Percentiles rank a stretch among this genome's conserved stretches.
These are phyloP conservation scores for Hydrocynus forskahlii DNA, from an alignment of 2,797 vertebrate genomes.

Conservation along the genomic window DNA sequence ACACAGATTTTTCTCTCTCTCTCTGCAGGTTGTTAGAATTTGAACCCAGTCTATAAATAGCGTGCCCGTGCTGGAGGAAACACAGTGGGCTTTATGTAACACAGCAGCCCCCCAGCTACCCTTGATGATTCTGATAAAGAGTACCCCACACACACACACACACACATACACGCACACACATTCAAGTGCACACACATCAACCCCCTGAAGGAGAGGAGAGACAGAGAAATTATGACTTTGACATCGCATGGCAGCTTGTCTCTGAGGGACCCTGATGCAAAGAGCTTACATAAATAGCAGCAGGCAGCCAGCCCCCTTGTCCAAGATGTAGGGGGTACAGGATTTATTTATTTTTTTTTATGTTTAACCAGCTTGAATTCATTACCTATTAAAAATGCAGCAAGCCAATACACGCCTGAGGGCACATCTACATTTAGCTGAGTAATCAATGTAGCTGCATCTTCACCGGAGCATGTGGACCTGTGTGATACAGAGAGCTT, in stretches of 20 bases:
- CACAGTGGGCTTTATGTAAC: constrained; percentile 59
- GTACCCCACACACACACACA: constrained; percentile 11
- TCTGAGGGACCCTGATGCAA: constrained; percentile 36
- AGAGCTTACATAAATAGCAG: constrained; percentile 47
- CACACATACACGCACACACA: constrained; percentile 18
- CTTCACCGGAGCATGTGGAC: constrained; percentile 44
- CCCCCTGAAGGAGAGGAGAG: neutral
- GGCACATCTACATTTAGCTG: constrained; percentile 50
- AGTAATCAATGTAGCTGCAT: constrained; percentile 47
- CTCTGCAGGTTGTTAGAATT: constrained; percentile 60
- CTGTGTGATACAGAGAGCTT: constrained; percentile 8
- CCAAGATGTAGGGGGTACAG: constrained; percentile 2
- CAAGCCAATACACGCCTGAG: constrained; percentile 45
- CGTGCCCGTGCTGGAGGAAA: constrained; percentile 54
- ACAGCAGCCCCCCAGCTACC: constrained; percentile 30
- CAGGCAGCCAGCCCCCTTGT: constrained; percentile 36
- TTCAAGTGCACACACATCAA: constrained; percentile 14
- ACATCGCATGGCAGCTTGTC: constrained; percentile 54
- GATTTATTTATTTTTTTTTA: constrained; percentile 1
- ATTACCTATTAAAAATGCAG: constrained; percentile 53
- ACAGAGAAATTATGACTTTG: constrained; percentile 44
- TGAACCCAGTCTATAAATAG: constrained; percentile 66
- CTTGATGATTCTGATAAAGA: constrained; percentile 53
- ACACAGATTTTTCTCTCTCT: constrained; percentile 40
- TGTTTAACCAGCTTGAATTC: constrained; percentile 35